Evolutionary conservation across 2,888 invertebrate species (phyloP).

Genomic region (Asteroscopus sphinx): DNA sequence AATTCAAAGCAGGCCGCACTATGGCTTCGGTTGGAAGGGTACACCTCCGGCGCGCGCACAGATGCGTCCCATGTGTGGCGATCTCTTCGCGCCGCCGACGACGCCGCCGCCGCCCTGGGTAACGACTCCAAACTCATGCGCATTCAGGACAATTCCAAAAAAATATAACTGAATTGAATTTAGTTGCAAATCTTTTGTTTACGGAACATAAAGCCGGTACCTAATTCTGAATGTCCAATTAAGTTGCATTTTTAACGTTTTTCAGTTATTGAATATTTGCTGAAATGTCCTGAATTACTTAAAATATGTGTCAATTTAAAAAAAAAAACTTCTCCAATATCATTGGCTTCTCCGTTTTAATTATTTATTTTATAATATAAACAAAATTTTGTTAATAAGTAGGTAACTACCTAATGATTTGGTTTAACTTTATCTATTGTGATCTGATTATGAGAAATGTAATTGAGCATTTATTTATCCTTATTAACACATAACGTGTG

Average conservation of each 20-base stretch:
- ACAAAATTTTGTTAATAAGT: too few species aligned
- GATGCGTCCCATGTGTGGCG: slow-evolving; percentile 87
- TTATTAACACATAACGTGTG: slow-evolving; percentile 50
- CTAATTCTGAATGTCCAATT: neutral
- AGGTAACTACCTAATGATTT: too few species aligned
- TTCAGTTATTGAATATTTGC: neutral
- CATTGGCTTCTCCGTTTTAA: too few species aligned
- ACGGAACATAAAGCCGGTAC: neutral
- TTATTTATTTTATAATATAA: too few species aligned
- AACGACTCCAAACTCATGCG: slow-evolving; percentile 46
- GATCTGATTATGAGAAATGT: neutral
- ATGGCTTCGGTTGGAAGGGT: slow-evolving; percentile 74
- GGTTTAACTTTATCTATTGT: neutral
- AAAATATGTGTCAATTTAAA: too few species aligned
- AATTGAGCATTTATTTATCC: slow-evolving; percentile 41
- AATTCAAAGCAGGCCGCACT: too few species aligned
- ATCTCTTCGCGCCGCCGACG: slow-evolving; percentile 77
- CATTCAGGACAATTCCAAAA: slow-evolving; percentile 50
- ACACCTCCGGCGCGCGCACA: slow-evolving; percentile 84
- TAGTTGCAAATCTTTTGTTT: slow-evolving; percentile 8
- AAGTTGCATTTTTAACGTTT: neutral
- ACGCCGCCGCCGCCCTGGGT: slow-evolving; percentile 62
- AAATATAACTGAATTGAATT: slow-evolving; percentile 20
- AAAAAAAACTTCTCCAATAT: too few species aligned
- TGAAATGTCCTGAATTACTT: neutral